These are phyloP conservation scores for Cantharis rufa DNA, from an alignment of 2,888 invertebrate species.

Conservation along the genomic window DNA sequence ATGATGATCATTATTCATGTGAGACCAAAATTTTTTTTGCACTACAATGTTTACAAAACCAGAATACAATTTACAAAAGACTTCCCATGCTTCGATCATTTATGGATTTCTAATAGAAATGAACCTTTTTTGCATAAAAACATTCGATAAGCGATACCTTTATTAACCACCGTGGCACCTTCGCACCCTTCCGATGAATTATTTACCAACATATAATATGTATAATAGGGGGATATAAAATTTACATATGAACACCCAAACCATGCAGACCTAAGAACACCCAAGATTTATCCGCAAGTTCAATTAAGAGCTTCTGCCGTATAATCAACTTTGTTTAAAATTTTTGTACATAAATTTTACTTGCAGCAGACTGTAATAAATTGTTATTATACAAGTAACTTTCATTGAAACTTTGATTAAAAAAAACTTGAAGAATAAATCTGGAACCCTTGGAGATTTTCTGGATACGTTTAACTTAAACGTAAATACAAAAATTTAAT, in stretches of 20 bases:
- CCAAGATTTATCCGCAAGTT: background rate
- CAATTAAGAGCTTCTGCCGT: background rate
- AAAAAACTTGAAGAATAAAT: background rate
- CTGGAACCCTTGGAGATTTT: background rate
- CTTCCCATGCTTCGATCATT: background rate
- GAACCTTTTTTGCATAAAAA: background rate
- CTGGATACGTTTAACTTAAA: background rate
- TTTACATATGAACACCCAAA: background rate
- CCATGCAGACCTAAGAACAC: background rate
- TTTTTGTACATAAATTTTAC: background rate
- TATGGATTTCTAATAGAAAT: background rate
- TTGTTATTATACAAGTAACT: background rate
- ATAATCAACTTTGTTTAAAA: background rate
- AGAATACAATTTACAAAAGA: background rate
- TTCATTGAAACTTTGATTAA: background rate
- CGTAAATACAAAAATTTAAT: background rate
- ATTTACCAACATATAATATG: background rate
- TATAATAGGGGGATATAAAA: background rate
- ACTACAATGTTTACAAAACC: background rate
- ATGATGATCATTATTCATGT: background rate
- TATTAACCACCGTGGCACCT: background rate
- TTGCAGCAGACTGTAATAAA: background rate
- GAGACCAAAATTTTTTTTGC: background rate
- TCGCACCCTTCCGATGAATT: background rate
- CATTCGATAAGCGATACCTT: background rate